Evolutionary conservation across 2,113 vertebrate species (phyloP), one percentile per base, ranked within the genome.

Genomic region (Heterotilapia buettikoferi): DNA sequence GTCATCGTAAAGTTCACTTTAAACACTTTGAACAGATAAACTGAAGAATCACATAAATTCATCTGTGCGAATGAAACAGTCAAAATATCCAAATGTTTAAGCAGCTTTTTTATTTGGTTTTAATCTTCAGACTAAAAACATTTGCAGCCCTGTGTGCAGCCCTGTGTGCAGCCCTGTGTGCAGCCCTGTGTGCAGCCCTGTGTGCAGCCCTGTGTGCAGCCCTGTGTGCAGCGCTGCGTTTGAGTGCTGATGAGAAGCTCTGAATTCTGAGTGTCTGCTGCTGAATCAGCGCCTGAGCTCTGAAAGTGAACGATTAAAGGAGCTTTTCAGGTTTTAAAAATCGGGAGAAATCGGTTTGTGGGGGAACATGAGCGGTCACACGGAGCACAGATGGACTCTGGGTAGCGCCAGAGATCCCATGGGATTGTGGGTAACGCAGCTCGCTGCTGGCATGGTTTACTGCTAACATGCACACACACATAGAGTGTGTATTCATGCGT

Each of bases 401-500:
- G 90, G 88, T 85, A 86, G 86, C 85, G 91, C 91, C 92, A 87
- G 87, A 87, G 84, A 79, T 91, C 90, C 88, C 89, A 86, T 80
- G 31, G 90, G 91, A 93, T 90, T 93, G 63, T 94, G 92, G 93
- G 90, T 94, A 94, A 92, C 47, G 76, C 3, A 7, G 79, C 84
- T 88, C 54, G n/a, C 89, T 90, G 86, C 85, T 85, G 90, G 90
- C 88, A 80, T 40, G 78, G 24, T 83, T 29, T 76, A 18, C 84
- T 86, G 33, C 78, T 11, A 18, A 43, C 83, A 86, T 83, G 83
- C 73, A 50, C 43, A 33, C 40, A 82, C 5, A 71, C 3, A n/a
- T 73, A 11, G 68, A 73, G 61, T 84, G 83, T 89, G 82, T 80
- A 68, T 57, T 33, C 84, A 91, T 91, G 89, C 89, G 86, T 84